phyloP scores from a whole-genome alignment of 2,888 invertebrate species.

The Bimastos eiseni region DNA sequence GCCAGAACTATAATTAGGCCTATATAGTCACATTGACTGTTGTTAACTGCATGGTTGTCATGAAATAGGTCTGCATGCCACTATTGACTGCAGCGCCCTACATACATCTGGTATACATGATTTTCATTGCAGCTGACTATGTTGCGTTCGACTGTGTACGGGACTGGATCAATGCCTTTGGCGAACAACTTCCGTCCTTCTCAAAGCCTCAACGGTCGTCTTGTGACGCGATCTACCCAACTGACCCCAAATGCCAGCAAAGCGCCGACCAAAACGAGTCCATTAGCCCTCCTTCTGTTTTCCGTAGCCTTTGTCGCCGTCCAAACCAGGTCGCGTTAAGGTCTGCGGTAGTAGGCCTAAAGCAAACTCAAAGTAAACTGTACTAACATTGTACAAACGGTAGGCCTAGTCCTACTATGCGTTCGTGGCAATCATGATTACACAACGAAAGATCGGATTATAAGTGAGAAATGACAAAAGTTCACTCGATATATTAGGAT shows the following conservation, averaged over 20 bases:
- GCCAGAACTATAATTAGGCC: too few species aligned
- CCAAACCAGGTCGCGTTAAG: too few species aligned
- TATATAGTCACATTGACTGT: too few species aligned
- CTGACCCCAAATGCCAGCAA: neutral
- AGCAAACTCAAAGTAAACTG: too few species aligned
- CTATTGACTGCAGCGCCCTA: too few species aligned
- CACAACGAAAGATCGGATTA: neutral
- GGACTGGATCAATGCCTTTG: neutral
- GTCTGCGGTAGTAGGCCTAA: too few species aligned
- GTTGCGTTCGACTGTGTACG: neutral
- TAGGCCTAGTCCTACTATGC: too few species aligned
- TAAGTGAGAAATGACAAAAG: too few species aligned
- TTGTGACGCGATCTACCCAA: neutral
- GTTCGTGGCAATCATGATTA: neutral
- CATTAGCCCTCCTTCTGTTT: neutral
- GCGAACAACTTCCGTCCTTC: constrained; percentile 27
- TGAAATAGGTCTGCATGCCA: too few species aligned
- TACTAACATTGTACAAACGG: too few species aligned
- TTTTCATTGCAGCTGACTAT: neutral
- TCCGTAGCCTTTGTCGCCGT: neutral
- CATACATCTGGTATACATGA: neutral
- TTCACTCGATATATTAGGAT: too few species aligned
- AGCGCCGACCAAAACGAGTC: neutral
- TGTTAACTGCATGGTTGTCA: too few species aligned
- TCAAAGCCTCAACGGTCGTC: constrained; percentile 20